Base-by-base conservation (phyloP, 2,797 vertebrate species). In the Arnoldichthys spilopterus region DNA sequence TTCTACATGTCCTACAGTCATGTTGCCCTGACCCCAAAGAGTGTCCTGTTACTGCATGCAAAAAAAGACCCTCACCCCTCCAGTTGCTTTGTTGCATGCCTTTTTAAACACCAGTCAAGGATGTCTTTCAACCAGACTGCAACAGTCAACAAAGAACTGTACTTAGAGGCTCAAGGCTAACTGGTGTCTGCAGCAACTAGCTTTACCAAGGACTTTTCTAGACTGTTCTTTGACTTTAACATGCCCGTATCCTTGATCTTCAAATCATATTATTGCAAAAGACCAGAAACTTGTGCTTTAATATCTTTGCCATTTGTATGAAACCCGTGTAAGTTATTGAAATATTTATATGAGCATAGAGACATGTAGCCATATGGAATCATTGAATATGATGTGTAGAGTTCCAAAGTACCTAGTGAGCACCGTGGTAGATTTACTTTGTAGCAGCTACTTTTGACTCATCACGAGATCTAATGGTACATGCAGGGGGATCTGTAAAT, bases 201-300 rank as follows among this genome's bases (percentile, higher is more conserved):
- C 87, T 90, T 87, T 84, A 88, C 76, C 54, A 74, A 81, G 85
- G 86, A 89, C 89, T 88, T 82, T 76, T 78, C 34, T 53, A 88
- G 89, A 94, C 91, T 91, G 90, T 93, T 93, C 84, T 79, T 45
- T 79, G 80, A 85, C 84, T 81, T 74, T 67, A 78, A 83, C 80
- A 89, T 53, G 63, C 78, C 79, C 63, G 47, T 78, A 82, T 87
- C 82, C 84, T 83, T 82, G 84, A 72, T 85, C 76, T 86, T 74
- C 58, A 81, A 86, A 89, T 81, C 62, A 53, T 78, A 84, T 85
- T 83, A 86, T 89, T 87, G 80, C 79, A 88, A 91, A 93, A 89
- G 93, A 94, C 94, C 93, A 94, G 93, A 95, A 91, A 94, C 94
- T 94, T 94, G 93, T 95, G 93, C 90, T 91, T 93, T 89, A 88